phyloP scores from a whole-genome alignment of 2,797 vertebrate species.

The Dermochelys coriacea region DNA sequence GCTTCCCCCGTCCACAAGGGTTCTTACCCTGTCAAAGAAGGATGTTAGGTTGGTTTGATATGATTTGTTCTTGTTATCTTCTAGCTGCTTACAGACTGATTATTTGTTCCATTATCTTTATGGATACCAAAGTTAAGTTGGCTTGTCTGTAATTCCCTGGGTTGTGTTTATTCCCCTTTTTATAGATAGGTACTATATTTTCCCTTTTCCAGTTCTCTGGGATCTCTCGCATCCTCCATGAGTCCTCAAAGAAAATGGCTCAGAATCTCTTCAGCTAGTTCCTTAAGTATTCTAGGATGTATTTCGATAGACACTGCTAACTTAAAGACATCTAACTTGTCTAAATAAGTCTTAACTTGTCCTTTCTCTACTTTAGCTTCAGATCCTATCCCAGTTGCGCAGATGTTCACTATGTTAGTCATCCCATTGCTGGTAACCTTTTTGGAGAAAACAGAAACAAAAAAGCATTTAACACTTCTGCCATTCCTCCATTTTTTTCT shows the following conservation, averaged over 20 bases:
- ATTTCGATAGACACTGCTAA: background rate
- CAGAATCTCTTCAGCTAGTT: background rate
- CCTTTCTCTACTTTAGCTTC: background rate
- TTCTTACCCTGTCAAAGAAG: background rate
- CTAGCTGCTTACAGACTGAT: no score
- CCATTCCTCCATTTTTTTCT: background rate
- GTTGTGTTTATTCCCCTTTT: background rate
- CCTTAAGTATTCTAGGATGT: background rate
- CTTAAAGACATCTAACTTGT: background rate
- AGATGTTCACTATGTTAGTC: background rate
- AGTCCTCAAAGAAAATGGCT: background rate
- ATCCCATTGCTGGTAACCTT: background rate
- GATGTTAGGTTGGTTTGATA: background rate
- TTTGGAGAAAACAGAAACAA: background rate
- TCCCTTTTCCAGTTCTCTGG: background rate
- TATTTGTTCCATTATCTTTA: background rate
- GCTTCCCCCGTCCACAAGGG: background rate
- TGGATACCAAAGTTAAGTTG: background rate
- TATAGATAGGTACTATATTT: background rate
- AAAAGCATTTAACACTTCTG: background rate
- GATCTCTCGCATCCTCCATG: background rate
- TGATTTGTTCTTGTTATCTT: background rate
- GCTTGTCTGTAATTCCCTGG: background rate
- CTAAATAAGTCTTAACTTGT: background rate
- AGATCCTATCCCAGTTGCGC: background rate